Evolutionary conservation across 2,797 vertebrate species (phyloP), one percentile per base, ranked within the genome.

Genomic region (Zalophus californianus): DNA sequence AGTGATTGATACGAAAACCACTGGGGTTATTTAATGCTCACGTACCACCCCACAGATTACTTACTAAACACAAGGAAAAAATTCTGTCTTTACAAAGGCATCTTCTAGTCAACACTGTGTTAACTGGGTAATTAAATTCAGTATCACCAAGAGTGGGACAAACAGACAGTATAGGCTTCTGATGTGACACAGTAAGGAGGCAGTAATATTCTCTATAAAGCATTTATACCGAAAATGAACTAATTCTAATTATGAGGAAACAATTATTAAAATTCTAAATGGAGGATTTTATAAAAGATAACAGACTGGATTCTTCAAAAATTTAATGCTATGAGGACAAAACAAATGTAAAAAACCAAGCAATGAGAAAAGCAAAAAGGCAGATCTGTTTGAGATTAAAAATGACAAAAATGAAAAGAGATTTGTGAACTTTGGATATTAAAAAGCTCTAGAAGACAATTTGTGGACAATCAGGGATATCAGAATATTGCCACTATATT

Each of bases 361-460:
- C 25, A 85, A 54, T 11, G 35, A 48, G 44, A 56, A 75, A 68
- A 79, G 21, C 2, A 75, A 89, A 70, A 73, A 79, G 25, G 25
- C 9, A 86, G 54, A 87, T 82, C 9, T 58, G 25, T 58, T 56
- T 83, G 64, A 92, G 20, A 58, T 85, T 79, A 13, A 79, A 82
- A 79, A 73, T 75, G 29, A 89, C 48, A 38, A 91, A 94, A 94
- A 44, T 3, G 25, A 64, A 88, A 89, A 60, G 68, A 70, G 88
- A 64, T 48, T 56, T 64, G 35, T 72, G 11, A 89, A 66, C 20
- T 72, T 56, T 85, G 32, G 23, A 75, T 87, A 91, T 86, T 90
- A 80, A 13, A 58, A 73, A 73, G 25, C 4, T 92, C 23, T 54
- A 48, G n/a, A 89, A 85, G 52, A 68, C 10, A 85, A 54, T 41